A percentile compares a stretch with the other conserved stretches of the same genome.
Evolutionary conservation across 1,140 invertebrate genomes (phyloP).

Genomic region (Phenacoccus solenopsis): DNA sequence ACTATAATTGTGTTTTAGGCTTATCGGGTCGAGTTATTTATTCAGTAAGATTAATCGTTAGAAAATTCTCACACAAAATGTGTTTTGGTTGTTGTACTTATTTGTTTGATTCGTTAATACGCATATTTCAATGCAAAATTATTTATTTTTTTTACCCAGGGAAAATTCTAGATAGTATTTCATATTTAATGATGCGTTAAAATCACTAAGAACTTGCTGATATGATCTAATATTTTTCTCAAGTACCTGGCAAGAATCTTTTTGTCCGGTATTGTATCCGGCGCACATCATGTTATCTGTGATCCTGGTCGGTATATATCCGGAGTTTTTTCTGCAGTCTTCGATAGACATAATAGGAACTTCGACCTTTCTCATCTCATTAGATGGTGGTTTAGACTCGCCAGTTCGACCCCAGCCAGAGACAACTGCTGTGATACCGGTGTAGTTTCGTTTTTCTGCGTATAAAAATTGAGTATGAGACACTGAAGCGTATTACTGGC

Average conservation of each 20-base stretch:
- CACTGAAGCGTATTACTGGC: not conserved
- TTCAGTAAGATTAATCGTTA: too few species aligned
- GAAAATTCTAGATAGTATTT: too few species aligned
- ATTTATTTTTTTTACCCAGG: too few species aligned
- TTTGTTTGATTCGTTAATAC: too few species aligned
- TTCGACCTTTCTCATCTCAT: constrained; percentile 40
- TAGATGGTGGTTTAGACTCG: constrained; percentile 47
- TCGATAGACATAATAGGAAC: constrained; percentile 44
- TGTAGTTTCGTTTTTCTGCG: constrained; percentile 40
- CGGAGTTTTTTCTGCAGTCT: constrained; percentile 38
- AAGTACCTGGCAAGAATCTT: constrained; percentile 53
- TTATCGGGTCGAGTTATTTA: too few species aligned
- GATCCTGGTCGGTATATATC: constrained; percentile 42
- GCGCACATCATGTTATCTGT: constrained; percentile 68
- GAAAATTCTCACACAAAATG: too few species aligned
- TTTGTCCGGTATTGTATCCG: constrained; percentile 50
- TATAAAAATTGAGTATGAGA: not conserved
- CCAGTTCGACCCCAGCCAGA: constrained; percentile 61
- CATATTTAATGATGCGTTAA: too few species aligned
- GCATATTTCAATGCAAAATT: too few species aligned
- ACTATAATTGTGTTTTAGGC: too few species aligned
- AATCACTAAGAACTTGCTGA: too few species aligned
- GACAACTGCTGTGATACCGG: constrained; percentile 48
- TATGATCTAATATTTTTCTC: too few species aligned
- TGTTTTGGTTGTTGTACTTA: too few species aligned